A percentile compares a stretch with the other conserved stretches of the same genome.
Conservation (phyloP, 2,797 vertebrate species). For the Mormyrops attenuatus region DNA sequence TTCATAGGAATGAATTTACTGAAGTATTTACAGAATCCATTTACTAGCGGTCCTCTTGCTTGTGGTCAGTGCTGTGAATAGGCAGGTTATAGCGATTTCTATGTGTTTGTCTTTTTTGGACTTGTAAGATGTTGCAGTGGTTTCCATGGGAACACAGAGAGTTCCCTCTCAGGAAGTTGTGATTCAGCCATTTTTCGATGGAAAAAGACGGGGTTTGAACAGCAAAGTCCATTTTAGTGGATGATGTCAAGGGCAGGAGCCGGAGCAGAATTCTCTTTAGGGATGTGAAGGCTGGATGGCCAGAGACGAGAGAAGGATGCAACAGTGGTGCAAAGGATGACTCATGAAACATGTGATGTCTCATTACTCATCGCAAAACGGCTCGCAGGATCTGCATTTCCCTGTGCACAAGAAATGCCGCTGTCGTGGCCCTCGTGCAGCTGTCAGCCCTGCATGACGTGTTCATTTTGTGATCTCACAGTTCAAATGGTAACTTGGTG, state of each 20-base stretch:
- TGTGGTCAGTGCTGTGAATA: conserved; percentile 12
- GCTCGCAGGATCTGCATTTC: not conserved
- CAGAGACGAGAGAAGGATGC: not conserved
- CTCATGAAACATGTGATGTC: conserved; percentile 4
- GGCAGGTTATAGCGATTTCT: not conserved
- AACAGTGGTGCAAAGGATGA: not conserved
- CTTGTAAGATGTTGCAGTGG: conserved; percentile 29
- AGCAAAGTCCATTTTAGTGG: not conserved
- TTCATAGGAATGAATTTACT: not conserved
- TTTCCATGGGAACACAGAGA: conserved; percentile 53
- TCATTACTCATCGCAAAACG: not conserved
- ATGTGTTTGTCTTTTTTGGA: conserved; percentile 1
- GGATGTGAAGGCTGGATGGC: not conserved
- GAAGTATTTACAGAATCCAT: not conserved
- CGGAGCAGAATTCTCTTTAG: not conserved
- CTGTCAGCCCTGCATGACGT: not conserved
- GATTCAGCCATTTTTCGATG: conserved; percentile 1
- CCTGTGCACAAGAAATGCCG: not conserved
- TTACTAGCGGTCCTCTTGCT: not conserved
- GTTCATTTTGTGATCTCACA: not conserved
- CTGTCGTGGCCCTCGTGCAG: not conserved
- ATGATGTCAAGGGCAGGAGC: not conserved
- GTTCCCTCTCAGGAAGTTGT: conserved; percentile 7
- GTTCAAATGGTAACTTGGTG: not conserved
- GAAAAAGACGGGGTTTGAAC: not conserved